Evolutionary conservation across 30 jellyfish, hydroid and myxozoan genomes (phyloP).

Genomic region (Turritopsis dohrnii): DNA sequence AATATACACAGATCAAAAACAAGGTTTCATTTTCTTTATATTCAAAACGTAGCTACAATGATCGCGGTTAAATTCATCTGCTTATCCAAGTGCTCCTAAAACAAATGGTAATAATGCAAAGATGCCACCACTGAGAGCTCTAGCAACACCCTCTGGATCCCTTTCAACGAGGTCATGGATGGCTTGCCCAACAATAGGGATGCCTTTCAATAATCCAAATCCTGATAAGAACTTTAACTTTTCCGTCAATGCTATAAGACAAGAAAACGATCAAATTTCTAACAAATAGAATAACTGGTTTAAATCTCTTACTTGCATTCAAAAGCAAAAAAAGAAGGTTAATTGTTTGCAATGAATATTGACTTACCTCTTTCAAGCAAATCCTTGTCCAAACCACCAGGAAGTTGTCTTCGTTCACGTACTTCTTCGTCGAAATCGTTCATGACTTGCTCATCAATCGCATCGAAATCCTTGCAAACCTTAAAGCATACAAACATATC

Average conservation of each 20-base stretch:
- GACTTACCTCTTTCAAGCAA: background rate
- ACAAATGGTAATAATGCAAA: background rate
- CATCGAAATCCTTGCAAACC: too few species aligned
- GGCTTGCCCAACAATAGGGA: background rate
- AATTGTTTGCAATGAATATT: too few species aligned
- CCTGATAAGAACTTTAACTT: too few species aligned
- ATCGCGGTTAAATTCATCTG: background rate
- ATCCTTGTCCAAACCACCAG: background rate
- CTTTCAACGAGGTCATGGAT: background rate
- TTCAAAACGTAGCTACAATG: too few species aligned
- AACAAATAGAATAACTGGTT: background rate
- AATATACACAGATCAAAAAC: too few species aligned
- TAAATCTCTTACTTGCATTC: background rate
- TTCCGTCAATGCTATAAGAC: too few species aligned
- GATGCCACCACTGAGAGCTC: slow-evolving; percentile 1
- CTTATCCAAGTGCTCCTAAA: slow-evolving; percentile 3
- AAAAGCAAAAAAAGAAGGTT: background rate
- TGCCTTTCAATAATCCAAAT: background rate
- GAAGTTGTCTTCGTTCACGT: background rate
- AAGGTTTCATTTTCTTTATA: too few species aligned
- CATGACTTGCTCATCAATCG: too few species aligned
- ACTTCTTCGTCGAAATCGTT: background rate
- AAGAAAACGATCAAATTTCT: background rate
- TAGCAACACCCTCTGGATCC: slow-evolving; percentile 1
- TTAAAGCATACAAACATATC: too few species aligned